A percentile compares a stretch with the other conserved stretches of the same genome.
These are phyloP conservation scores for Melieria picta DNA, from an alignment of 2,888 invertebrate genomes.

Conservation along the genomic window DNA sequence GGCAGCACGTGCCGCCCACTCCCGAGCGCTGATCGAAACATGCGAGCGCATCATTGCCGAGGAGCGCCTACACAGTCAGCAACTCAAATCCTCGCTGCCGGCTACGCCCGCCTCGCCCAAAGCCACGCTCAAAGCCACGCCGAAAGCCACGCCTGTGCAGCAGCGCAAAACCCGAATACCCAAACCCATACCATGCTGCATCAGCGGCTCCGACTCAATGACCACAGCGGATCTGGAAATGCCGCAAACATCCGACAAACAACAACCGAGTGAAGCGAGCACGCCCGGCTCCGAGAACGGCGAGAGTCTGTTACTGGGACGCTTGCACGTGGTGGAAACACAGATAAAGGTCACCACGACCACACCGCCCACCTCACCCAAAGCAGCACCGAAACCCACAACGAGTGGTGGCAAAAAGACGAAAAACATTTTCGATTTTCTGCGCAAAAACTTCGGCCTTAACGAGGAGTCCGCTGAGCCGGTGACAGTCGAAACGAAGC, in stretches of 20 bases:
- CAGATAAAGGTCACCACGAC: constrained; percentile 62
- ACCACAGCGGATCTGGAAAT: constrained; percentile 48
- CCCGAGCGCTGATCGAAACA: constrained; percentile 56
- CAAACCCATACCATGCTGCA: constrained; percentile 52
- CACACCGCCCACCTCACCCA: constrained; percentile 54
- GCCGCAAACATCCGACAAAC: background rate
- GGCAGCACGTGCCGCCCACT: constrained; percentile 55
- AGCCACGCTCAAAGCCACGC: constrained; percentile 39
- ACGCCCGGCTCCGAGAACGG: constrained; percentile 34
- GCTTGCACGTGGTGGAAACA: constrained; percentile 61
- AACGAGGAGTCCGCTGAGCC: constrained; percentile 48
- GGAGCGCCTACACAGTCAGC: constrained; percentile 54
- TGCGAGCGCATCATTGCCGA: constrained; percentile 61
- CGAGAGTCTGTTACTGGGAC: constrained; percentile 56
- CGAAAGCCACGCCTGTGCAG: constrained; percentile 41
- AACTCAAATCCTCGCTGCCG: constrained; percentile 53
- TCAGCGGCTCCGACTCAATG: constrained; percentile 52
- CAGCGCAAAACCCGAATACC: constrained; percentile 56
- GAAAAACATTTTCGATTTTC: constrained; percentile 65
- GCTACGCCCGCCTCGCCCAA: constrained; percentile 20
- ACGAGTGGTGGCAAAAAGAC: constrained; percentile 51
- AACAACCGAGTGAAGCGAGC: background rate
- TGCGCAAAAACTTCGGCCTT: constrained; percentile 64
- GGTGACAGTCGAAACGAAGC: constrained; percentile 17
- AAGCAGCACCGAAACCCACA: constrained; percentile 22